phyloP scores from a whole-genome alignment of 2,797 vertebrate genomes.

The Loris lydekkerianus region DNA sequence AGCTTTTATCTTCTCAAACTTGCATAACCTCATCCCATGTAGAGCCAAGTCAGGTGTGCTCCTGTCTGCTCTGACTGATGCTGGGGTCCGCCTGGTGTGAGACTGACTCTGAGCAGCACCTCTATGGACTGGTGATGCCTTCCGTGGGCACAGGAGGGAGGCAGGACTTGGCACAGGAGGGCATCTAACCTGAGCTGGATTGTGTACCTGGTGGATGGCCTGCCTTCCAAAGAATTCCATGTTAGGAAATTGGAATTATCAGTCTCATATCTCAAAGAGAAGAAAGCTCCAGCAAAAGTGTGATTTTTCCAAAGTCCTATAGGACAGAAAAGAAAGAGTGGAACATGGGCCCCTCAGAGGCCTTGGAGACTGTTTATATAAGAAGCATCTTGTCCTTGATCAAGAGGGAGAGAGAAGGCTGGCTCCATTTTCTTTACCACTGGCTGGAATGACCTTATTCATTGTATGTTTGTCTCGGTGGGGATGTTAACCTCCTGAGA shows the following conservation, averaged over 20 bases:
- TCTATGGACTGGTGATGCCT: background rate
- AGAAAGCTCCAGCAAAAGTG: rapidly evolving
- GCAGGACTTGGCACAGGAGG: too few relatives aligned
- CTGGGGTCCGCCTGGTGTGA: background rate
- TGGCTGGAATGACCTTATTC: background rate
- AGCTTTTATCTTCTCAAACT: background rate
- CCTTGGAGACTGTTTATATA: background rate
- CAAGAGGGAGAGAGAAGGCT: background rate
- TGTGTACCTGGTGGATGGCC: too few relatives aligned
- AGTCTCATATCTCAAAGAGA: background rate
- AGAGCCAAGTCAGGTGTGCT: background rate
- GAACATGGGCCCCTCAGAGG: background rate
- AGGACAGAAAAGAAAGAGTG: background rate
- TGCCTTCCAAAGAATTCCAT: background rate
- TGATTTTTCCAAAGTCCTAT: background rate
- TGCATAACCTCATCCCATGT: background rate
- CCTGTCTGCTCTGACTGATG: background rate
- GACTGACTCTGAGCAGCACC: background rate
- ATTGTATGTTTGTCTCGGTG: background rate
- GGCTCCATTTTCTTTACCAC: background rate
- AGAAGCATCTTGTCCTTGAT: background rate
- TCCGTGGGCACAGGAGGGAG: rapidly evolving
- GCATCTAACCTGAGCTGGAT: background rate
- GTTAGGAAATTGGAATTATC: background rate
- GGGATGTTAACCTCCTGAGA: background rate